Percentiles rank a stretch among this genome's conserved stretches.
Conservation (phyloP, 2,888 invertebrate species). For the Encarsia formosa region DNA sequence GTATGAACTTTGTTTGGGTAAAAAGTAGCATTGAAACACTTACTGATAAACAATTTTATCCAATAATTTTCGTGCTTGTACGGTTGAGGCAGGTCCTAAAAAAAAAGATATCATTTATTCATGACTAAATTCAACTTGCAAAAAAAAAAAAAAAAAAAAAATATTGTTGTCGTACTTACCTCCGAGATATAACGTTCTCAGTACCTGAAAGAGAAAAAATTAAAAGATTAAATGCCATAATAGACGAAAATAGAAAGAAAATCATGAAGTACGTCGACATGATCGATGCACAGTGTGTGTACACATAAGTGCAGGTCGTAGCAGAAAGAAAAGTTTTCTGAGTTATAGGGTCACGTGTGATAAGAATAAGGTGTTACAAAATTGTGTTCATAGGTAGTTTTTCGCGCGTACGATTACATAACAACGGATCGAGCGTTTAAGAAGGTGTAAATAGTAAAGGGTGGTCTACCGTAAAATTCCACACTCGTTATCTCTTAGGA, state of each 20-base stretch:
- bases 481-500: too few relatives aligned
- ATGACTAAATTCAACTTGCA: constrained; percentile 13
- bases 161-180: constrained; percentile 23
- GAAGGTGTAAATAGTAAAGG: too few relatives aligned
- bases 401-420: too few relatives aligned
- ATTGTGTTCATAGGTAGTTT: too few relatives aligned
- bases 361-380: too few relatives aligned
- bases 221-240: constrained; percentile 14
- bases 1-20: neutral
- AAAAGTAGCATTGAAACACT: constrained; percentile 29
- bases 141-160: constrained; percentile 5
- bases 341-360: too few relatives aligned
- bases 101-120: constrained; percentile 30
- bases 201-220: constrained; percentile 36
- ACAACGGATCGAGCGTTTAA: too few relatives aligned
- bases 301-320: too few relatives aligned
- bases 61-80: constrained; percentile 37
- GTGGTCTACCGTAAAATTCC: too few relatives aligned
- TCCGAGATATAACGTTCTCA: constrained; percentile 40
- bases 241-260: neutral
- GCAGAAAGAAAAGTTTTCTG: too few relatives aligned
- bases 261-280: too few relatives aligned
- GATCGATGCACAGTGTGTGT: too few relatives aligned
- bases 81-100: constrained; percentile 41
- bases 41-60: constrained; percentile 34